These are phyloP conservation scores for Epinephelus coioides DNA, from an alignment of 2,797 vertebrate genomes.

Conservation along the genomic window DNA sequence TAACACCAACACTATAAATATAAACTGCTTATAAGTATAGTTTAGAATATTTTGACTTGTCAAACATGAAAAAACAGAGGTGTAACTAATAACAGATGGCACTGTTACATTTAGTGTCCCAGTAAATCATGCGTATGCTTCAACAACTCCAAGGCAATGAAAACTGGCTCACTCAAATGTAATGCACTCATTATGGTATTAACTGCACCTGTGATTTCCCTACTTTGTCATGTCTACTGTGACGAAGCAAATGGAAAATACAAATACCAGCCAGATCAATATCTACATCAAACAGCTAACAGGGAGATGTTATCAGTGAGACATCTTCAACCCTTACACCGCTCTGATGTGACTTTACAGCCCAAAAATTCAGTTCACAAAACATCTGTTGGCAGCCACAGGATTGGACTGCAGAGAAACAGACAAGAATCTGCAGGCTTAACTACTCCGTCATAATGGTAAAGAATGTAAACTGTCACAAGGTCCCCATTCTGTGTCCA, in stretches of 20 bases:
- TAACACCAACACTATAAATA: too few species aligned
- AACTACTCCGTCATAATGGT: constrained; percentile 14
- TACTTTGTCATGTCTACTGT: neutral
- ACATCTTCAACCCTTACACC: neutral
- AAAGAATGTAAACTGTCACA: constrained; percentile 40
- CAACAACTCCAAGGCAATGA: too few species aligned
- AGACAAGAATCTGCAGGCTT: constrained; percentile 59
- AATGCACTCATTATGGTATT: neutral
- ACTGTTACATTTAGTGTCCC: too few species aligned
- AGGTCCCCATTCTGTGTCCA: neutral
- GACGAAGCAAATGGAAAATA: neutral
- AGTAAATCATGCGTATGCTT: neutral
- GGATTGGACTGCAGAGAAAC: constrained; percentile 33
- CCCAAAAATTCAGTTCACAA: constrained; percentile 2
- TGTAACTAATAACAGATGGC: neutral
- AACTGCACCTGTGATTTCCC: neutral
- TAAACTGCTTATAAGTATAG: too few species aligned
- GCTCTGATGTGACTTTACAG: neutral
- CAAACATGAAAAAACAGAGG: neutral
- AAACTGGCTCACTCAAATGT: neutral
- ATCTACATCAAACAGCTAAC: neutral
- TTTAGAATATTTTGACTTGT: neutral
- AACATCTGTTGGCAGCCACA: constrained; percentile 48
- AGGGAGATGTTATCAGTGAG: neutral
- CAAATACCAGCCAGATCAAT: too few species aligned